Percentiles rank a stretch among this genome's conserved stretches.
These are phyloP conservation scores for Cecidostiba fungosa DNA, from an alignment of 2,888 invertebrate species.

Conservation along the genomic window DNA sequence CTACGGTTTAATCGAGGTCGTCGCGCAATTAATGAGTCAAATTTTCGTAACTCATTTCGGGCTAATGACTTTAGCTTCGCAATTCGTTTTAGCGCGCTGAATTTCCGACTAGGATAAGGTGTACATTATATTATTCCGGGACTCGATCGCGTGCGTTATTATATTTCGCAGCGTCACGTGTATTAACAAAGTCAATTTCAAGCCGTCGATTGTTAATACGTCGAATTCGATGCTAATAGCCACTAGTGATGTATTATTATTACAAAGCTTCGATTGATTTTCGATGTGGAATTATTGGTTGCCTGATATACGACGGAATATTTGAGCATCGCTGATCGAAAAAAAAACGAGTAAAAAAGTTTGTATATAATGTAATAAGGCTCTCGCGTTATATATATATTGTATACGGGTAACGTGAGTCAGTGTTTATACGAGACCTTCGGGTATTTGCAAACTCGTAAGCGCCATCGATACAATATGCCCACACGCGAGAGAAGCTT, in stretches of 20 bases:
- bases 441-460: constrained; percentile 40
- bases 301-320: too few relatives aligned
- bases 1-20: neutral
- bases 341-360: neutral
- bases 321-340: too few relatives aligned
- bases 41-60: constrained; percentile 2
- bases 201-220: too few relatives aligned
- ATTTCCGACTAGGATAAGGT: neutral
- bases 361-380: neutral
- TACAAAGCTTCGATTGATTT: too few relatives aligned
- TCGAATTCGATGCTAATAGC: too few relatives aligned
- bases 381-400: neutral
- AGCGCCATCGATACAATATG: constrained; percentile 20
- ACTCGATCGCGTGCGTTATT: neutral
- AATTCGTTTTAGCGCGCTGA: neutral
- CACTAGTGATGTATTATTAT: neutral
- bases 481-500: neutral
- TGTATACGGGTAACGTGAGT: constrained; percentile 12
- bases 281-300: too few relatives aligned
- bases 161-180: neutral
- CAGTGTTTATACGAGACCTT: constrained; percentile 34
- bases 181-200: neutral
- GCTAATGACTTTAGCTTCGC: neutral
- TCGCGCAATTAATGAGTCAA: constrained; percentile 2
- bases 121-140: neutral